These are phyloP conservation scores for Hypomecis atomaria DNA, from an alignment of 2,888 invertebrate genomes.

Conservation along the genomic window DNA sequence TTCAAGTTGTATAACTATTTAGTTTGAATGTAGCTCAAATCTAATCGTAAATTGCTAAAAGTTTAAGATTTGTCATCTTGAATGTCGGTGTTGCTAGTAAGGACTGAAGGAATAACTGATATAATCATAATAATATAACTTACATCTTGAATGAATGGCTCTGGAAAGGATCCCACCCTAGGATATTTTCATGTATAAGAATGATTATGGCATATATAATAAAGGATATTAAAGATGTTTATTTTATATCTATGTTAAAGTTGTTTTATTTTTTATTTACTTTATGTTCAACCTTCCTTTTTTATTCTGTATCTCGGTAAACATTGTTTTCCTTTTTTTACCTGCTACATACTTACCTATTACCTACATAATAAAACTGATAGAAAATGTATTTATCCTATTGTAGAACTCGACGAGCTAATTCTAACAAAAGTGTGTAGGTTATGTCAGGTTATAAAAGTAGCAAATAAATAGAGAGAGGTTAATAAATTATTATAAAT, in stretches of 20 bases:
- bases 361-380: too few species aligned
- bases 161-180: conserved; percentile 75
- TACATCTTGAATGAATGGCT: conserved; percentile 44
- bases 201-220: conserved; percentile 57
- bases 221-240: conserved; percentile 73
- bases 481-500: too few species aligned
- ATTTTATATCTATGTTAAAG: conserved; percentile 20
- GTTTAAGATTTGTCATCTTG: conserved; percentile 37
- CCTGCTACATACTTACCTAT: too few species aligned
- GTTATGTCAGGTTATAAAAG: too few species aligned
- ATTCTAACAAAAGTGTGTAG: too few species aligned
- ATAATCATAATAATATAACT: neutral
- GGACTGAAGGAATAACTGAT: conserved; percentile 59
- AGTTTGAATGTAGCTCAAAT: neutral
- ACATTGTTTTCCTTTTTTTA: too few species aligned
- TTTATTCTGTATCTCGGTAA: too few species aligned
- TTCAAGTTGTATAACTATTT: neutral
- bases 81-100: conserved; percentile 65
- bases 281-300: neutral
- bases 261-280: conserved; percentile 12
- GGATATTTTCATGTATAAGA: conserved; percentile 57
- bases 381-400: too few species aligned
- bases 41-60: neutral
- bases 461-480: too few species aligned
- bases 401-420: too few species aligned